Conservation (phyloP, 2,113 vertebrate genomes). For the Dicerorhinus sumatrensis region DNA sequence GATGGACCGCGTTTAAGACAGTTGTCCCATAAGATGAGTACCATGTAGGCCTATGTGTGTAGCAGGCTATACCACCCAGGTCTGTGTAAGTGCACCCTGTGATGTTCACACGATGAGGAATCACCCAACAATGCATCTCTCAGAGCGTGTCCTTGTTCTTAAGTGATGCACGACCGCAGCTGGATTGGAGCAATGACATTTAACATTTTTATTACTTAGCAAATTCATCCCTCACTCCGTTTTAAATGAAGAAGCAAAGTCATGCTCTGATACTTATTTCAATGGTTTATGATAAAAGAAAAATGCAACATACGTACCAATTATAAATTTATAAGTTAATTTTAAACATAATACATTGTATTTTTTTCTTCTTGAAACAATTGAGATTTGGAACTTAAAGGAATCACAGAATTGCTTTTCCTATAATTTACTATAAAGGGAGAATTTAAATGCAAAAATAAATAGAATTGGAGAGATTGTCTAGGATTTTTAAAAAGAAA, state of each 20-base stretch:
- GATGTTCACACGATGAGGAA: no score
- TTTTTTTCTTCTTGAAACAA: conserved; percentile 10
- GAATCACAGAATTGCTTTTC: neutral
- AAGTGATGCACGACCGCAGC: no score
- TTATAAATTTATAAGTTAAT: neutral
- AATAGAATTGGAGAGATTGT: neutral
- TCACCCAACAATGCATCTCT: no score
- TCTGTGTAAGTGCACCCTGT: no score
- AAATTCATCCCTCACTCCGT: neutral
- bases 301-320: neutral
- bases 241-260: conserved; percentile 7
- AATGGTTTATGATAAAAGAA: neutral
- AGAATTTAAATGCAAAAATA: neutral
- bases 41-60: no score
- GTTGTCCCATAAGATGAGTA: no score
- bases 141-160: no score
- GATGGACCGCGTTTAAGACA: no score
- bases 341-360: neutral
- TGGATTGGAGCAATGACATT: neutral
- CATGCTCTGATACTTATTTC: neutral
- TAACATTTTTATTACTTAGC: neutral
- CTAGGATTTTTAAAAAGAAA: neutral
- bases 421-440: neutral
- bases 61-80: no score
- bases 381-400: neutral